Conservation (phyloP, 2,888 invertebrate genomes). For the Phortica magna region DNA sequence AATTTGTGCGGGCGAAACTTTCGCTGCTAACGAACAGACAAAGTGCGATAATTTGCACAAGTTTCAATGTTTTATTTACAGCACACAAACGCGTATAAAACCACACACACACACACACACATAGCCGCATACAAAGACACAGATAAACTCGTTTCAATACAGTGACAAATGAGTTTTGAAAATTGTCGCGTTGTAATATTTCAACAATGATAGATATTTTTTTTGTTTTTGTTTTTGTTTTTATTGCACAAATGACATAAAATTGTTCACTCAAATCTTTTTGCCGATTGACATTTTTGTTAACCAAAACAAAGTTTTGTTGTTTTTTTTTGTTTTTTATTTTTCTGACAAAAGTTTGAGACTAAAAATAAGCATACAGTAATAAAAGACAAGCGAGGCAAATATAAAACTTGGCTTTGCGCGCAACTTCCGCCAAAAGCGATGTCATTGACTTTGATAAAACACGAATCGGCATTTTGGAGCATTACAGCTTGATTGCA, state of each 20-base stretch:
- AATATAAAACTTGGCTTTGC: no score
- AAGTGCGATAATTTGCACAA: constrained; percentile 58
- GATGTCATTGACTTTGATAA: no score
- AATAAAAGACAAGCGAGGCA: not conserved
- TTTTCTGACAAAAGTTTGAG: not conserved
- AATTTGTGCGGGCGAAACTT: constrained; percentile 46
- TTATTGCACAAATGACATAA: constrained; percentile 18
- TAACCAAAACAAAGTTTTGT: not conserved
- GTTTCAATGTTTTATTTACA: constrained; percentile 53
- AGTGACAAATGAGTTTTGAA: not conserved
- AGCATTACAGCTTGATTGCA: no score
- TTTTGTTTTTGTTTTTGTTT: not conserved
- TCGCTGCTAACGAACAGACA: constrained; percentile 48
- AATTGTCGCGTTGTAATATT: constrained; percentile 23
- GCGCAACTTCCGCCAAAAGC: no score
- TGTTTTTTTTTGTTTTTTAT: not conserved
- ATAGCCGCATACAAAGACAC: not conserved
- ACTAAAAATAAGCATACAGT: constrained; percentile 10
- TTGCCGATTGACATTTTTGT: constrained; percentile 3
- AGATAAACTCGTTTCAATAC: not conserved
- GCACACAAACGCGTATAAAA: not conserved
- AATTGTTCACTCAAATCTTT: not conserved
- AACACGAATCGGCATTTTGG: no score
- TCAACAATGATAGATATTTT: constrained; percentile 2
- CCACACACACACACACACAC: constrained; percentile 6